Conservation (phyloP, 2,113 vertebrate species). For the Stigmatopora nigra region DNA sequence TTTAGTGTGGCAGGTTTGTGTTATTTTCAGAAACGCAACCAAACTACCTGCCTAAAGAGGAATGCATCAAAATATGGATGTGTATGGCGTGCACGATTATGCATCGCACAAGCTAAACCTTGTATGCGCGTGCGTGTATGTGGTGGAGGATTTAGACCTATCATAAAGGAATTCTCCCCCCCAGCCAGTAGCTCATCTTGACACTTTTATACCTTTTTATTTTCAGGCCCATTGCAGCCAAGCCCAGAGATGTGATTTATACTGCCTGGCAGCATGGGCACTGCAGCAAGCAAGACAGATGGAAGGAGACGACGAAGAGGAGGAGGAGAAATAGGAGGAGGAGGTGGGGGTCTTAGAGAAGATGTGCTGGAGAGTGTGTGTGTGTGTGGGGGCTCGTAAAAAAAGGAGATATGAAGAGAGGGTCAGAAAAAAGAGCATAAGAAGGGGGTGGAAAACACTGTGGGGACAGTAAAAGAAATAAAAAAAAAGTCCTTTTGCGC, state of each 20-base stretch:
- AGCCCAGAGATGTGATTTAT: constrained; percentile 70
- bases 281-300: constrained; percentile 68
- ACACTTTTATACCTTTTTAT: constrained; percentile 74
- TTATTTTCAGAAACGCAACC: constrained; percentile 14
- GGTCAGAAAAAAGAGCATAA: constrained; percentile 23
- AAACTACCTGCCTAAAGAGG: background rate
- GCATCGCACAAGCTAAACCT: constrained; percentile 39
- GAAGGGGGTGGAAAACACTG: constrained; percentile 15
- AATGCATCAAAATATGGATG: constrained; percentile 35
- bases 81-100: constrained; percentile 38
- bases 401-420: constrained; percentile 31
- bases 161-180: constrained; percentile 69
- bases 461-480: constrained; percentile 8
- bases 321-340: constrained; percentile 9
- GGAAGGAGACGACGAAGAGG: constrained; percentile 45
- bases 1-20: constrained; percentile 31
- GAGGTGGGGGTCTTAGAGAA: constrained; percentile 14
- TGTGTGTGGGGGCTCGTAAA: constrained; percentile 34
- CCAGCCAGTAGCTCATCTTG: constrained; percentile 69
- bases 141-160: constrained; percentile 68
- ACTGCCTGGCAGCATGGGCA: constrained; percentile 69
- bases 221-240: constrained; percentile 71
- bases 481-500: constrained; percentile 21
- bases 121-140: constrained; percentile 23
- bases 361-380: constrained; percentile 20